phyloP scores from a whole-genome alignment of 2,888 invertebrate species.

The Plutella xylostella region DNA sequence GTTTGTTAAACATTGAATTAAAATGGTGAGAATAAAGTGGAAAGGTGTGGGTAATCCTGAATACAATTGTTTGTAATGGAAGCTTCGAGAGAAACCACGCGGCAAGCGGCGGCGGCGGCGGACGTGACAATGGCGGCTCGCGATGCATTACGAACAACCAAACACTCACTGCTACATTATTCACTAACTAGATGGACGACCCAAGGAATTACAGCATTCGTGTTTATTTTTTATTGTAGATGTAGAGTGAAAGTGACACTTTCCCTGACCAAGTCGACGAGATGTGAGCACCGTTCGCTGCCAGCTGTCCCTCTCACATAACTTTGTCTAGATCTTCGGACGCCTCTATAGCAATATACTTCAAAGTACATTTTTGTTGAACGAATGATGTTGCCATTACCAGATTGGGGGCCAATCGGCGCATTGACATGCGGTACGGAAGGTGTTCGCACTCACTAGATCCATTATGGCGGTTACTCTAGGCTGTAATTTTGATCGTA shows the following conservation, averaged over 20 bases:
- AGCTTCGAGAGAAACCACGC: neutral
- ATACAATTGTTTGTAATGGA: neutral
- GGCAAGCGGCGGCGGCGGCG: slow-evolving; percentile 2
- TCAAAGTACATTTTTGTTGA: too few species aligned
- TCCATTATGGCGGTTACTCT: slow-evolving; percentile 17
- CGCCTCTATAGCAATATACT: too few species aligned
- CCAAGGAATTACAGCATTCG: slow-evolving; percentile 26
- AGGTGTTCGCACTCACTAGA: slow-evolving; percentile 6
- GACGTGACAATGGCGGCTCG: slow-evolving; percentile 15
- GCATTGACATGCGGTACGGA: slow-evolving; percentile 43
- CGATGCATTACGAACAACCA: slow-evolving; percentile 20
- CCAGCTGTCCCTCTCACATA: too few species aligned
- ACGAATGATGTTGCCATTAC: too few species aligned
- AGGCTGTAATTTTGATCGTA: slow-evolving; percentile 21
- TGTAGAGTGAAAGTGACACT: slow-evolving; percentile 39
- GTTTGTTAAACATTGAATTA: too few species aligned
- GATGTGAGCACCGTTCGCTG: too few species aligned
- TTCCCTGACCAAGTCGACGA: slow-evolving; percentile 30
- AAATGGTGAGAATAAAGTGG: neutral
- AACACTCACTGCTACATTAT: neutral
- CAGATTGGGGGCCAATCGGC: too few species aligned
- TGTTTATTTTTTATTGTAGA: neutral
- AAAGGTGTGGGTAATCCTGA: neutral
- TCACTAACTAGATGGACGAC: neutral
- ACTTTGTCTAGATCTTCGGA: too few species aligned